Evolutionary conservation across 2,797 vertebrate species (phyloP).

Genomic region (Pangasius krempfi): DNA sequence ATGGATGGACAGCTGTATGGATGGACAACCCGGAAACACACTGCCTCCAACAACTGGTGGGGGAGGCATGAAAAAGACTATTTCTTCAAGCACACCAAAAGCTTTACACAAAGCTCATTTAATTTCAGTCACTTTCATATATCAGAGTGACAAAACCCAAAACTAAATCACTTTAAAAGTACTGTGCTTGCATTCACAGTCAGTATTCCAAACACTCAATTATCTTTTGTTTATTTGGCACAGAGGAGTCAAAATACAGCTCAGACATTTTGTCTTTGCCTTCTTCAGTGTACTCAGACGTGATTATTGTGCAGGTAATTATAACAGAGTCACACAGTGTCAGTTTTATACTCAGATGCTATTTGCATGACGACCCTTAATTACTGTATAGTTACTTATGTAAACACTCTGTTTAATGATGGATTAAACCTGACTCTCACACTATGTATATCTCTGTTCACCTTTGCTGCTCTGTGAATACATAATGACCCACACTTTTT

Average conservation of each 20-base stretch:
- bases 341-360: not conserved
- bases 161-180: not conserved
- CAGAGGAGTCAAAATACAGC: not conserved
- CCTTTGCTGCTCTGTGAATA: not conserved
- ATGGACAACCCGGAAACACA: not conserved
- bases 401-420: not conserved
- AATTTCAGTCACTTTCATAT: not conserved
- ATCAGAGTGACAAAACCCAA: not conserved
- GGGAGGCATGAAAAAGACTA: not conserved
- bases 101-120: not conserved
- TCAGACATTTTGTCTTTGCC: not conserved
- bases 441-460: not conserved
- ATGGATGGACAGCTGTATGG: not conserved
- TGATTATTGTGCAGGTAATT: not conserved
- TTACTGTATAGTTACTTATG: not conserved
- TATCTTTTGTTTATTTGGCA: not conserved
- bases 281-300: not conserved
- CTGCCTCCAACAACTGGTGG: not conserved
- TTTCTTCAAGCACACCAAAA: not conserved
- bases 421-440: not conserved
- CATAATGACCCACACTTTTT: not conserved
- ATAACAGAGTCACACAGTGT: not conserved
- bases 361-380: not conserved
- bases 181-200: no score
- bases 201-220: not conserved